Conservation (phyloP, 2,888 invertebrate genomes). For the Elaeidobius kamerunicus region DNA sequence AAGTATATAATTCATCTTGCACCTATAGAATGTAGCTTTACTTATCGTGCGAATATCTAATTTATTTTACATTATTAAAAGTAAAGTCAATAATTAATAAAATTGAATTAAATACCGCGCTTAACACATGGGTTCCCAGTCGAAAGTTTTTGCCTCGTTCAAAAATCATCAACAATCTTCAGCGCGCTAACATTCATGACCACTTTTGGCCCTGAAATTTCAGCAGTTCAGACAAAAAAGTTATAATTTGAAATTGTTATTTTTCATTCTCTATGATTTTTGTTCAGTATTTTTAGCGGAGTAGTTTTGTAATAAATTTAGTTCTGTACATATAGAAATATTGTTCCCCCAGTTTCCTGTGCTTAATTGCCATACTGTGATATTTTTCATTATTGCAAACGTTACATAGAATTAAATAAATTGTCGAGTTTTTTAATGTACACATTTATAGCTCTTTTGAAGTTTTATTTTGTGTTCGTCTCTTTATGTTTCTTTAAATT, state of each 20-base stretch:
- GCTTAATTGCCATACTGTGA: constrained; percentile 23
- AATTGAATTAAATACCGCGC: no score
- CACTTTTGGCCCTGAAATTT: no score
- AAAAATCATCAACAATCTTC: no score
- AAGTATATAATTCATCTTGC: no score
- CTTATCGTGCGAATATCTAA: no score
- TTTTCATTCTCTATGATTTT: constrained; percentile 7
- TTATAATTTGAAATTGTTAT: constrained; percentile 7
- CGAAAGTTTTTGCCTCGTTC: no score
- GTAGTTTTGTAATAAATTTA: constrained; percentile 1
- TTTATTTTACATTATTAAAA: no score
- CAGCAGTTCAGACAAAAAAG: no score
- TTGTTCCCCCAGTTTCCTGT: constrained; percentile 10
- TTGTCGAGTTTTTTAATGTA: constrained; percentile 13
- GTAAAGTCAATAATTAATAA: constrained; percentile 2
- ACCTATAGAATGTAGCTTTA: no score
- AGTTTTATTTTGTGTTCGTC: constrained; percentile 30
- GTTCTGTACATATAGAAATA: constrained; percentile 8
- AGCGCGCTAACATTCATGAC: no score
- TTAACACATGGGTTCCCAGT: not conserved
- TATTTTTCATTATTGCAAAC: constrained; percentile 25
- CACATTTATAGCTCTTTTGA: constrained; percentile 10
- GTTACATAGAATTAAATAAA: constrained; percentile 16
- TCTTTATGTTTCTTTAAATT: constrained; percentile 10
- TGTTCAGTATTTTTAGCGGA: constrained; percentile 7